Evolutionary conservation across 2,113 vertebrate genomes (phyloP).

Genomic region (Elephas maximus): DNA sequence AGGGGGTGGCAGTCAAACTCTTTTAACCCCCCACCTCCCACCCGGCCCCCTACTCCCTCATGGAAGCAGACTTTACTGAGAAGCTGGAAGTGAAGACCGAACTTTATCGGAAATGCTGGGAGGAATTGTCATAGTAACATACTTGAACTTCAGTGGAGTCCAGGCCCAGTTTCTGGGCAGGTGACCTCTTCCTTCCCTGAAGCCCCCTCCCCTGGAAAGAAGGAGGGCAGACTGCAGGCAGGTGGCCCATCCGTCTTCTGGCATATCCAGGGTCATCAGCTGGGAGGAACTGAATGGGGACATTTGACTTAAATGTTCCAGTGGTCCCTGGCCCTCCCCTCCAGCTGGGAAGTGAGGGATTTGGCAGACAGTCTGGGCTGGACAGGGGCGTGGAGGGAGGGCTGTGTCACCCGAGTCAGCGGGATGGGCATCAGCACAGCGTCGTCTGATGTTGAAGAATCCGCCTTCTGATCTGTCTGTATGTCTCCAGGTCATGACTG

Average conservation of each 20-base stretch:
- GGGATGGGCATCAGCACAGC: background rate
- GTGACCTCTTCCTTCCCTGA: background rate
- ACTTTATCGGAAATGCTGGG: constrained; percentile 26
- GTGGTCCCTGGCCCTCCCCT: background rate
- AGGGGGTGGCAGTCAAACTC: background rate
- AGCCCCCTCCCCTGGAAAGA: background rate
- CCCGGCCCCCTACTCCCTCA: background rate
- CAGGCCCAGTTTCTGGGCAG: background rate
- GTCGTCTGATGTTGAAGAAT: background rate
- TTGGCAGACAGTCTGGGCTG: background rate
- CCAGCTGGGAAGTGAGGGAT: background rate
- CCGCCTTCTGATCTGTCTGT: background rate
- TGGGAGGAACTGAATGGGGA: background rate
- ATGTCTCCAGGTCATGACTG: rapidly evolving
- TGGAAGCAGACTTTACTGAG: background rate
- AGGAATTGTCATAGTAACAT: background rate
- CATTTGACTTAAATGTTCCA: constrained; percentile 56
- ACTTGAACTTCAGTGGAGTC: background rate
- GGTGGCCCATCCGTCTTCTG: constrained; percentile 10
- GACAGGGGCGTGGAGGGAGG: rapidly evolving
- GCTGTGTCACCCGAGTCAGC: background rate
- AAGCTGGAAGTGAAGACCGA: background rate
- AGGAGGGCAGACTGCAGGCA: background rate
- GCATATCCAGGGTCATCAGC: background rate
- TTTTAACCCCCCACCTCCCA: rapidly evolving